phyloP scores from a whole-genome alignment of 2,113 vertebrate species.

The Tursiops truncatus region DNA sequence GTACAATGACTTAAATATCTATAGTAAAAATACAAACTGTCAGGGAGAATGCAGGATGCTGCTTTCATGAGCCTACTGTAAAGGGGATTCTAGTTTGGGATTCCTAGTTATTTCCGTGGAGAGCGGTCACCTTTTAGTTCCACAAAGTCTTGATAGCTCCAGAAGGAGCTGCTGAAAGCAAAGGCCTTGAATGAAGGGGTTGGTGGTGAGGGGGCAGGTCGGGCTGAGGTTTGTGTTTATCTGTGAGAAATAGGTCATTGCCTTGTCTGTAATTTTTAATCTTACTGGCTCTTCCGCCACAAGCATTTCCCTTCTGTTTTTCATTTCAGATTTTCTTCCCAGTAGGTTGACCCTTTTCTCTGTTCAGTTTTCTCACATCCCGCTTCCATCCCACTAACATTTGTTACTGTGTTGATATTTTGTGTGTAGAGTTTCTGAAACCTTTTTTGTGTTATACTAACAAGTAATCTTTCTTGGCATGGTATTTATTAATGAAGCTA shows the following conservation, averaged over 20 bases:
- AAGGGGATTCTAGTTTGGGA: background rate
- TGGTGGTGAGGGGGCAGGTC: background rate
- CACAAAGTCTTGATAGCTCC: background rate
- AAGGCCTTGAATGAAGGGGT: background rate
- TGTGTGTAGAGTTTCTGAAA: constrained; percentile 37
- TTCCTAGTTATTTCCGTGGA: background rate
- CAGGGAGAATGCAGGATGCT: background rate
- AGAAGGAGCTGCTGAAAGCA: background rate
- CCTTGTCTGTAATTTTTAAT: background rate
- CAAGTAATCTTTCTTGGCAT: background rate
- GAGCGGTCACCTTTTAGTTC: background rate
- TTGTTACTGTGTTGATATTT: constrained; percentile 21
- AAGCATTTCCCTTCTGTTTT: background rate
- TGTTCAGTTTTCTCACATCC: background rate
- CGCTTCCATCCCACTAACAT: background rate
- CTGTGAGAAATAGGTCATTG: background rate
- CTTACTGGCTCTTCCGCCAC: background rate
- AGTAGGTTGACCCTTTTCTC: background rate
- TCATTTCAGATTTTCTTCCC: background rate
- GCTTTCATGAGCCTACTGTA: background rate
- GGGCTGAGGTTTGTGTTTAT: background rate
- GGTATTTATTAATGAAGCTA: constrained; percentile 51
- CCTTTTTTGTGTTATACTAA: constrained; percentile 1
- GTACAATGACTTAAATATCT: background rate
- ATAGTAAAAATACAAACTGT: background rate